phyloP scores from a whole-genome alignment of 2,888 invertebrate species.

The Synanthedon vespiformis region DNA sequence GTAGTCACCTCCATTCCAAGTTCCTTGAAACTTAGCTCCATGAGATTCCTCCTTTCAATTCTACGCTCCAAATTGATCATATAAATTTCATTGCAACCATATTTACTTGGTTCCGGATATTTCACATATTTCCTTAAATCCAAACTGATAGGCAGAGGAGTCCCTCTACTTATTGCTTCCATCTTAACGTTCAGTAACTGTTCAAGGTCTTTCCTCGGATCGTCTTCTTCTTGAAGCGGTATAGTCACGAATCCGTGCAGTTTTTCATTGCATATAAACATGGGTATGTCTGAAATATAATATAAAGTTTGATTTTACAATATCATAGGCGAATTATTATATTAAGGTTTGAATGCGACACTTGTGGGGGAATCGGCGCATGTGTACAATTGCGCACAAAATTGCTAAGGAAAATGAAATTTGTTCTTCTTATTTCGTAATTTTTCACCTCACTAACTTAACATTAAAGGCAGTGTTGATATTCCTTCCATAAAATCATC shows the following conservation, averaged over 20 bases:
- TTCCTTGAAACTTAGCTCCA: conserved; percentile 83
- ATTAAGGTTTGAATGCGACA: too few relatives aligned
- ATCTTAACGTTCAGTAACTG: conserved; percentile 82
- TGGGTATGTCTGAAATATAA: conserved; percentile 18
- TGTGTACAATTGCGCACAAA: too few relatives aligned
- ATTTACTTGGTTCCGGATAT: conserved; percentile 67
- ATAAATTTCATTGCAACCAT: conserved; percentile 84
- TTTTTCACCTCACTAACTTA: too few relatives aligned
- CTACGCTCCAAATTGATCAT: conserved; percentile 93
- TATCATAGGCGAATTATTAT: too few relatives aligned
- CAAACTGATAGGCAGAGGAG: conserved; percentile 47
- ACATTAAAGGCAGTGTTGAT: too few relatives aligned
- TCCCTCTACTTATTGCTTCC: conserved; percentile 75
- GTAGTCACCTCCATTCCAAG: conserved; percentile 82
- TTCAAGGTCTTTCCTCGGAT: conserved; percentile 73
- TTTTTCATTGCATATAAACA: conserved; percentile 82
- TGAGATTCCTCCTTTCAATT: conserved; percentile 80
- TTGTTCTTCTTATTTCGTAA: too few relatives aligned
- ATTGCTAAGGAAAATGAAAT: too few relatives aligned
- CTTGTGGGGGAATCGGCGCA: too few relatives aligned
- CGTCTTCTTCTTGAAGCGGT: conserved; percentile 80
- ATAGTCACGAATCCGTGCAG: conserved; percentile 85
- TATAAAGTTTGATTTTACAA: too few relatives aligned
- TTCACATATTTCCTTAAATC: conserved; percentile 36
- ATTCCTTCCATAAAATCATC: too few relatives aligned